Percentiles rank a stretch among this genome's conserved stretches.
phyloP scores from a whole-genome alignment of 2,113 vertebrate genomes.

The Myrmecophaga tridactyla region DNA sequence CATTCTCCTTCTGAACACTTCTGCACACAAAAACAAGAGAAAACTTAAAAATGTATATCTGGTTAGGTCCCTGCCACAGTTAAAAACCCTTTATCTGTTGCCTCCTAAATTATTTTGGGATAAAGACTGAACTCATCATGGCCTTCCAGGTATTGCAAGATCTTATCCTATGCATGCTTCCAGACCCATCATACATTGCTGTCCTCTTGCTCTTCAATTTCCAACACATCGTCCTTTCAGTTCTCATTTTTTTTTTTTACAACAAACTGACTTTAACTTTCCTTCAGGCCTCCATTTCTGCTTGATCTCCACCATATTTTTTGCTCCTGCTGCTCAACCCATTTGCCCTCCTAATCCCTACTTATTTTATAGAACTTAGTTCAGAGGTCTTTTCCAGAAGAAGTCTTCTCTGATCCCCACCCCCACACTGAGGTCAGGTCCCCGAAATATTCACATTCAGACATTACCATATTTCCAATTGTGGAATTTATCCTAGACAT shows the following conservation, averaged over 20 bases:
- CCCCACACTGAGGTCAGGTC: not conserved
- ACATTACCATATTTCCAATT: not conserved
- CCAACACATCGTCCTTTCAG: not conserved
- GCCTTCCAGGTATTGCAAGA: not conserved
- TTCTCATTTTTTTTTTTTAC: not conserved
- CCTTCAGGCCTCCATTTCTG: not conserved
- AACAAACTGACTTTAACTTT: not conserved
- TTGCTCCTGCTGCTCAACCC: fast-evolving
- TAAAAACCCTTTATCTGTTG: not conserved
- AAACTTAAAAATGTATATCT: not conserved
- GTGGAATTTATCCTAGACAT: not conserved
- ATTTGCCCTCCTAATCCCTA: not conserved
- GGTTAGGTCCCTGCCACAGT: not conserved
- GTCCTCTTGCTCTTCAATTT: not conserved
- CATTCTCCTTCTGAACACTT: not conserved
- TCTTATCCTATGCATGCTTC: not conserved
- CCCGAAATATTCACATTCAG: not conserved
- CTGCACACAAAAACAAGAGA: not conserved
- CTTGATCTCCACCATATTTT: not conserved
- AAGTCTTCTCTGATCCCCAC: not conserved
- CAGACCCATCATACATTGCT: not conserved
- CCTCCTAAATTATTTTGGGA: not conserved
- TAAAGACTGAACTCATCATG: not conserved
- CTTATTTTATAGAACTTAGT: not conserved
- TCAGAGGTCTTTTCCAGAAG: not conserved